Base-by-base conservation (phyloP, 1,140 invertebrate genomes). In the Plectus sambesii region DNA sequence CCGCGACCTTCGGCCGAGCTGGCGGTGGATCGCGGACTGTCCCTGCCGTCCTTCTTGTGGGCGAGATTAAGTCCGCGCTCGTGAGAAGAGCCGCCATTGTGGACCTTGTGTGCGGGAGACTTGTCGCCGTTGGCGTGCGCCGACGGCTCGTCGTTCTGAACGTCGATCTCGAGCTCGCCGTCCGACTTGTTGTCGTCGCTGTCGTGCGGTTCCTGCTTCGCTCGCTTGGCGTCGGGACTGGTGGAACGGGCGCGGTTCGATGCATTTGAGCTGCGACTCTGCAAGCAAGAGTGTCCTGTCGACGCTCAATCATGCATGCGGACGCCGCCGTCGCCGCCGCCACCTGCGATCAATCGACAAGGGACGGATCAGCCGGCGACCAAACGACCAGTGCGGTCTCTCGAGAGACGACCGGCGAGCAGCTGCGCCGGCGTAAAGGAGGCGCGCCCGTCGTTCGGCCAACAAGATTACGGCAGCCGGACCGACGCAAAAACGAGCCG, bases 141-240 rank as follows among this genome's bases (percentile, higher is more conserved):
- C 12, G 38, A 33, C n/a, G 47, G 55, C 30, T 63, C 55, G 42
- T 59, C 59, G 25, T 62, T 54, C 22, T 46, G 49, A 5, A 66
- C 63, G 40, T 66, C 63, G 27, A 66, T 69, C 44, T 69, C 63
- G 47, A 66, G 46, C 9, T 66, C 63, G 27, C 56, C 64, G 30
- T 43, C 42, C 8, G 8, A 17, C 22, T 24, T 24, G 8, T 43
- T 19, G 22, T 55, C 42, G 20, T 66, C 63, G 6, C 39, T 47
- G 9, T 69, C 65, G 19, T 69, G 57, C 8, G 40, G 36, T 44
- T 66, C 63, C n/a, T 53, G 8, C 40, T 66, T 69, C 0, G 56
- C 27, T 29, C 54, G 49, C 47, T 69, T 64, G 22, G 41, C 5
- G 29, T 26, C 38, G 9, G 38, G 51, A 9, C 42, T 43, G 6